Evolutionary conservation across 2,888 invertebrate genomes (phyloP).

Genomic region (Chrysina gloriosa): DNA sequence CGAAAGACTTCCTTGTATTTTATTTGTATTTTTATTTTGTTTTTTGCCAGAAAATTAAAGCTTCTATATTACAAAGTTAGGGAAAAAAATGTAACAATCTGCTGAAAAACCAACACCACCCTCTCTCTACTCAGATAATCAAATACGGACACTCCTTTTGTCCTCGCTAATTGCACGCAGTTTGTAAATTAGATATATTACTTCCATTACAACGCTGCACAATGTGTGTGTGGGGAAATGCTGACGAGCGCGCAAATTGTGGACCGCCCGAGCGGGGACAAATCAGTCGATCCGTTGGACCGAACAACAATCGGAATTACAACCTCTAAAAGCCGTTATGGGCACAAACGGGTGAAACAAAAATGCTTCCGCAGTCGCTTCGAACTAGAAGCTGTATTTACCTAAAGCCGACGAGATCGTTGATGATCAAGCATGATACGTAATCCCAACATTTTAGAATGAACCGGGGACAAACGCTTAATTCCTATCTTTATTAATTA

Average conservation of each 20-base stretch:
- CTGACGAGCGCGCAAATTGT: not conserved
- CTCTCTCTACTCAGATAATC: too few relatives aligned
- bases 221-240: not conserved
- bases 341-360: not conserved
- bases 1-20: too few relatives aligned
- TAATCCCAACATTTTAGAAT: too few relatives aligned
- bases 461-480: too few relatives aligned
- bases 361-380: not conserved
- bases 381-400: not conserved
- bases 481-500: too few relatives aligned
- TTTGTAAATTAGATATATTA: conserved; percentile 7
- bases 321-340: not conserved
- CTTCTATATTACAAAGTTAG: too few relatives aligned
- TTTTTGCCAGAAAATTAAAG: too few relatives aligned
- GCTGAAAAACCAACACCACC: too few relatives aligned
- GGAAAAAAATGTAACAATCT: too few relatives aligned
- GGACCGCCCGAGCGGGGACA: not conserved
- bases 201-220: not conserved
- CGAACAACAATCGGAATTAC: not conserved
- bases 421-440: too few relatives aligned
- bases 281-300: conserved; percentile 2
- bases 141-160: too few relatives aligned
- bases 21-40: too few relatives aligned
- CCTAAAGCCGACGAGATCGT: not conserved
- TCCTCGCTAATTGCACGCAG: not conserved